Base-by-base conservation (phyloP, 2,797 vertebrate species). In the Semaprochilodus insignis region DNA sequence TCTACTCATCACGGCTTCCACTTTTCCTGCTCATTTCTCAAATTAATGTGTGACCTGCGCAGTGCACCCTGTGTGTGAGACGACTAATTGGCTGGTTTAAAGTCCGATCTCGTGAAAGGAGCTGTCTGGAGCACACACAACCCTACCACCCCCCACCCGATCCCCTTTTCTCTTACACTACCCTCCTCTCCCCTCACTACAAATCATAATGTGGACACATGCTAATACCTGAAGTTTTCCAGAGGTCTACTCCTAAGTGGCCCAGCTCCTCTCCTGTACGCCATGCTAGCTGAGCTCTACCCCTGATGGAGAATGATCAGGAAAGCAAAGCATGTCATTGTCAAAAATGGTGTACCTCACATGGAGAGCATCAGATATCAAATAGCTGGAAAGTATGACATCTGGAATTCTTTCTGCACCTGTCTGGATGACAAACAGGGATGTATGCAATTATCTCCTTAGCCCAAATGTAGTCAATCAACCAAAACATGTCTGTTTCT, bases 81-180 rank as follows among this genome's bases (percentile, higher is more conserved):
- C 60, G 63, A 84, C 85, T 89, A 87, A 87, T 87, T 88, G 88
- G 83, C 83, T 87, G 81, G 84, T 87, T 87, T 82, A 86, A 74
- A 87, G 83, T 86, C 83, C 83, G 82, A 77, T 86, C 71, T 82
- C 57, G 55, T 81, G 85, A 87, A 83, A 79, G 63, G 78, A 83
- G 80, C 85, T 85, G 83, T 81, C 83, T 85, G 74, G 40, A 14
- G 27, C 52, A 4, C 63, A 40, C 65, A 54, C 63, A 15, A 14
- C 34, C 0, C 54, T 6, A 40, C 25, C 31, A 15, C 52, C 25
- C 27, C 3, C 34, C 13, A 51, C 23, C 44, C 80, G 57, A 76
- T 55, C 55, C 66, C 78, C 15, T 36, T 59, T 44, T 48, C 72
- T 51, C 2, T 27, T 7, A 23, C 2, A 3, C 60, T 73, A 77